Evolutionary conservation across 2,888 invertebrate species (phyloP), one percentile per base, ranked within the genome.

Genomic region (Eupithecia vulgata): DNA sequence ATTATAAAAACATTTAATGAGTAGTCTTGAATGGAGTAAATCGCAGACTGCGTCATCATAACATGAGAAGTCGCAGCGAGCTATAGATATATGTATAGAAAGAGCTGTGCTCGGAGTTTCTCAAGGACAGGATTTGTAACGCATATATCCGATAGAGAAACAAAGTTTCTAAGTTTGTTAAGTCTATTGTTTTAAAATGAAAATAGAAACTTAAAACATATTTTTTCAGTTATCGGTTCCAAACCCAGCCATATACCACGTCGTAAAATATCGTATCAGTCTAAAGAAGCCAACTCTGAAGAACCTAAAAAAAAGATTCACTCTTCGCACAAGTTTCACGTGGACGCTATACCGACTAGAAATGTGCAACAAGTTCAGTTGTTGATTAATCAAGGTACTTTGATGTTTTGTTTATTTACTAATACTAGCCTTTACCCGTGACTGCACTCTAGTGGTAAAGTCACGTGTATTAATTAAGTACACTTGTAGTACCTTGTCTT

Each of bases 361-460:
- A 88, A 87, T 75, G 76, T 90, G 48, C 90, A 90, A 75, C 85
- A 86, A 81, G 80, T 90, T 8, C 86, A 89, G 65, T 71, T 87
- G 67, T 75, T 90, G 17, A 82, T 87, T 6, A 84, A 81, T 77
- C 81, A 87, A 84, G 90, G 91, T 88, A 83, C n/a, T n/a, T n/a
- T 40, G 65, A 13, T 21, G 15, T 40, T 30, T 30, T 30, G 4
- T 30, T 30, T 4, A 30, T 30, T 30, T 30, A 30, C 30, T 30
- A 30, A 30, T 30, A 30, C 30, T 30, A 30, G 30, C 30, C 30
- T 30, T 30, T 30, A 4, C 30, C 30, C 30, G 30, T 30, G 30
- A 30, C 30, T 30, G 30, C 30, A 30, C 30, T 30, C 30, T 3
- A 30, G 30, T 30, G 4, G 4, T 30, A 30, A 4, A 30, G 30